A percentile compares a stretch with the other conserved stretches of the same genome.
phyloP scores from a whole-genome alignment of 2,113 vertebrate species.

The Oriolus oriolus region DNA sequence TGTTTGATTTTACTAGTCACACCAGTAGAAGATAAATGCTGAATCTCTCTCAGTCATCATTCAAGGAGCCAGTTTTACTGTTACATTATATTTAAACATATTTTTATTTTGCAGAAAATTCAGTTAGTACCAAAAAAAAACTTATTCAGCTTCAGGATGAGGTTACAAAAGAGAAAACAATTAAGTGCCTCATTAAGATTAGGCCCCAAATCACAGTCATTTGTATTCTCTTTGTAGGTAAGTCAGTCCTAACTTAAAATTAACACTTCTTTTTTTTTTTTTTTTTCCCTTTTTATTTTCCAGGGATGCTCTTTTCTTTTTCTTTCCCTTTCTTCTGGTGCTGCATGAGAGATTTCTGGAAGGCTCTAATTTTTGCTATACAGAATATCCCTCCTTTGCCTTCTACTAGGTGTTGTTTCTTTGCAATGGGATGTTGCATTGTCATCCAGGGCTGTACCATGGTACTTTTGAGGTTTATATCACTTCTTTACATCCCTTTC shows the following conservation, averaged over 20 bases:
- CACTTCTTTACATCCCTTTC: not conserved
- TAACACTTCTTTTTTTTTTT: no score
- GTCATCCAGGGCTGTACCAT: not conserved
- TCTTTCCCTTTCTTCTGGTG: not conserved
- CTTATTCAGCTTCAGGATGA: not conserved
- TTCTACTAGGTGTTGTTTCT: not conserved
- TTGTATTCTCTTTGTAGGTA: not conserved
- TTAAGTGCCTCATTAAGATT: not conserved
- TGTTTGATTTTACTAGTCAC: not conserved
- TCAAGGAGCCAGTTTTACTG: not conserved
- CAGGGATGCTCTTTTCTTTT: not conserved
- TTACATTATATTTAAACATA: not conserved
- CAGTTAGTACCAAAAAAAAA: not conserved
- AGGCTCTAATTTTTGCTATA: not conserved
- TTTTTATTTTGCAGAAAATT: not conserved
- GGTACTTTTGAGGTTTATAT: not conserved
- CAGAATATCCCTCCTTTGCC: not conserved
- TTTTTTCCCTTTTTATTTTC: not conserved
- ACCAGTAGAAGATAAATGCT: not conserved
- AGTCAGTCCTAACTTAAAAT: not conserved
- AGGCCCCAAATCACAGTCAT: accelerated
- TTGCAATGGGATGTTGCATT: not conserved
- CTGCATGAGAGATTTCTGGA: not conserved
- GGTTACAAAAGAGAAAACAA: not conserved
- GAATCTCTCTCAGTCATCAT: not conserved